Conservation (phyloP, 1,140 invertebrate genomes). For the Monomorium pharaonis region DNA sequence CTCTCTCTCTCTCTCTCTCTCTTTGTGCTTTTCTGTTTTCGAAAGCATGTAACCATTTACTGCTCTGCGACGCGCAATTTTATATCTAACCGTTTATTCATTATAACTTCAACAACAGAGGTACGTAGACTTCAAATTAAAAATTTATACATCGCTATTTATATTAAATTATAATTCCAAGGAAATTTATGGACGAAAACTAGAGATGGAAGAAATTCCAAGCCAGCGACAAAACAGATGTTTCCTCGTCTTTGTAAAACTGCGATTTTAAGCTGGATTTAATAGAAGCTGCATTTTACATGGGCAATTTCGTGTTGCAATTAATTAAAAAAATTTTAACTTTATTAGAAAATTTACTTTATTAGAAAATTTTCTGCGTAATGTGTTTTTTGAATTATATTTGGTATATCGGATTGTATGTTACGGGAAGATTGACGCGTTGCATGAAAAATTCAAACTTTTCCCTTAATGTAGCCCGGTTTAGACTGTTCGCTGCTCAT, state of each 20-base stretch:
- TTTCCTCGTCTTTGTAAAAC: neutral
- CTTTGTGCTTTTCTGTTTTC: slow-evolving; percentile 7
- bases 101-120: neutral
- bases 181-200: neutral
- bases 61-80: neutral
- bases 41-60: slow-evolving; percentile 1
- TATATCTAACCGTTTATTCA: neutral
- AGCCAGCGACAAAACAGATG: neutral
- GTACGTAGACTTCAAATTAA: neutral
- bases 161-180: neutral
- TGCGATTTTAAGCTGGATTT: neutral
- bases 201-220: neutral
- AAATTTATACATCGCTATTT: slow-evolving; percentile 6
- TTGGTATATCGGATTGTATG: neutral
- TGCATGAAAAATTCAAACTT: neutral
- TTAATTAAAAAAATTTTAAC: neutral
- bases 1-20: neutral
- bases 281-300: neutral
- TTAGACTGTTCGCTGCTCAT: slow-evolving; percentile 33
- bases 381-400: neutral
- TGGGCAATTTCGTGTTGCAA: neutral
- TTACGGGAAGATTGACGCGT: neutral
- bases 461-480: neutral
- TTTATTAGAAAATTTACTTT: neutral
- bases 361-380: neutral